Base-by-base conservation (phyloP, 2,888 invertebrate genomes). In the Dilophus febrilis region DNA sequence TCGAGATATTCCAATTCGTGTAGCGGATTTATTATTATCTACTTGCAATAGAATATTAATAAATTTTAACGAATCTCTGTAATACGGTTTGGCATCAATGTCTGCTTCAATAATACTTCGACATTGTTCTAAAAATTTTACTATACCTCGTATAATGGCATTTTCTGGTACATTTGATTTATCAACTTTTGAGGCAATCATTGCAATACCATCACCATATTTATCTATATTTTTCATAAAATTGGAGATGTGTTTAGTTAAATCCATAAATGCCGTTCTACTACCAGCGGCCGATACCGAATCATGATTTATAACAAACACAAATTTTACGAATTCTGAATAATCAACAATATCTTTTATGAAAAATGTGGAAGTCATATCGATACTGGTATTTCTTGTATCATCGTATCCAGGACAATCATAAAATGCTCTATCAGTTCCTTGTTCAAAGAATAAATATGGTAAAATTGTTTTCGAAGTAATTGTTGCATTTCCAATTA, bases 271-370 rank as follows among this genome's bases (percentile, higher is more conserved):
- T 7, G n/a, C 30, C 5, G n/a, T n/a, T 14, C 30, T 5, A 30
- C 14, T 14, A 6, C n/a, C 14, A 37, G 29, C 16, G 43, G 14
- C 11, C 11, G 4, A 12, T 5, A 53, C 49, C 48, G 53, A 52
- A 34, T 48, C 43, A 27, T 48, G 43, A 32, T 45, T 43, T 2
- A 44, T 45, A 12, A 50, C 50, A 35, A 53, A 53, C 5, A 46
- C 40, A 10, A 55, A n/a, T 42, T 49, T 48, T 47, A 55, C 51
- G 17, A 47, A 44, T 6, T 46, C 19, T 1, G 44, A 46, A 31
- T 47, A 45, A 10, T 44, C 37, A 5, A 46, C 49, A 16, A 53
- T 52, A 33, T 50, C 50, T 42, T 55, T 55, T 47, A 52, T 51
- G 17, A 48, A 46, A 42, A 51, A 55, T 37, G 51, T 52, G 3